phyloP scores from a whole-genome alignment of 2,113 vertebrate species.

The Regulus satrapa region DNA sequence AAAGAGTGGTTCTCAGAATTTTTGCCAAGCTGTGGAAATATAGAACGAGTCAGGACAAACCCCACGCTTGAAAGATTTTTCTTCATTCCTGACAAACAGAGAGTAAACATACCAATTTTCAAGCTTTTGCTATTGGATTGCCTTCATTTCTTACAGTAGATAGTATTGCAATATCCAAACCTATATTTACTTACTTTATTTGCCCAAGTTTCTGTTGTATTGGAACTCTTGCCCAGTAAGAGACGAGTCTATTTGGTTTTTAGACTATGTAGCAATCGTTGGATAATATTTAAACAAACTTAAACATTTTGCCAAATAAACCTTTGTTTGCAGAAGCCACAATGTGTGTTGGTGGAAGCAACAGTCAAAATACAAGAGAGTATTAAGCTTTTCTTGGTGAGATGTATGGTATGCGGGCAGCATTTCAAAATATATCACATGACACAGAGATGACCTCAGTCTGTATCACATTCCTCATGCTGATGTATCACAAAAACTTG shows the following conservation, averaged over 20 bases:
- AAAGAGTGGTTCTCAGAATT: not conserved
- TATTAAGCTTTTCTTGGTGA: not conserved
- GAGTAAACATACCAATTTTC: not conserved
- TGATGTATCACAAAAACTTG: not conserved
- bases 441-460: not conserved
- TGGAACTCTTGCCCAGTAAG: slow-evolving; percentile 26
- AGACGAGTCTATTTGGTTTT: slow-evolving; percentile 56
- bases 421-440: not conserved
- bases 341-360: not conserved
- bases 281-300: slow-evolving; percentile 63
- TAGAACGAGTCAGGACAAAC: not conserved
- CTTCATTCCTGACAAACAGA: not conserved
- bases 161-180: not conserved
- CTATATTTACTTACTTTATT: not conserved
- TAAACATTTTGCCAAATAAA: not conserved
- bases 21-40: not conserved
- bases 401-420: not conserved
- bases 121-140: not conserved
- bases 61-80: not conserved
- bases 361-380: not conserved
- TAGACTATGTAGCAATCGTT: slow-evolving; percentile 60
- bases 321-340: not conserved
- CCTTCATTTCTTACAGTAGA: not conserved
- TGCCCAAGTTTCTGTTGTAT: not conserved
- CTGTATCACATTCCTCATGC: not conserved